These are phyloP conservation scores for Seira musarum DNA, from an alignment of 2,888 invertebrate genomes.

Conservation along the genomic window DNA sequence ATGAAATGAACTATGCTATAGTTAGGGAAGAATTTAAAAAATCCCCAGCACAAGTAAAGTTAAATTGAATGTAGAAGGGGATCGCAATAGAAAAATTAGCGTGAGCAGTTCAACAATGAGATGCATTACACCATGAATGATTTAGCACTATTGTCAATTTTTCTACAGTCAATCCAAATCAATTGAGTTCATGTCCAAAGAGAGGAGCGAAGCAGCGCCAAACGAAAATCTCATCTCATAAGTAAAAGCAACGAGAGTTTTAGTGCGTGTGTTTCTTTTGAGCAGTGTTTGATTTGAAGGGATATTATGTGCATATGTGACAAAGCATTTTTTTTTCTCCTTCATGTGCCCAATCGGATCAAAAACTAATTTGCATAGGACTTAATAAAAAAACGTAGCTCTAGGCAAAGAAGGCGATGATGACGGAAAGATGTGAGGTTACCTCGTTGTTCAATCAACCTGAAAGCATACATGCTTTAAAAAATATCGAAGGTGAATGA, in stretches of 20 bases:
- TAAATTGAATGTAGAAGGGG: too few relatives aligned
- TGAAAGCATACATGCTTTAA: constrained; percentile 25
- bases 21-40: too few relatives aligned
- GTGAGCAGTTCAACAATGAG: constrained; percentile 39
- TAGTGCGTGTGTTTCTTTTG: too few relatives aligned
- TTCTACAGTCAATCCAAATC: neutral
- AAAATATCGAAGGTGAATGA: constrained; percentile 20
- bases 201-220: too few relatives aligned
- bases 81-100: constrained; percentile 37
- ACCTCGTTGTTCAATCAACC: constrained; percentile 53
- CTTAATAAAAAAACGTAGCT: neutral
- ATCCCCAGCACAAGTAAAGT: too few relatives aligned
- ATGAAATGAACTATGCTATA: too few relatives aligned
- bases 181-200: neutral
- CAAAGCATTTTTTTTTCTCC: neutral
- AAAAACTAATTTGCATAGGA: neutral
- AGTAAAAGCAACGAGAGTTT: too few relatives aligned
- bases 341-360: neutral
- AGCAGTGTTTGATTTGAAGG: too few relatives aligned
- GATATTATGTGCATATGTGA: neutral
- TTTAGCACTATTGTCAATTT: constrained; percentile 48
- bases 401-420: neutral
- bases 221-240: too few relatives aligned
- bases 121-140: constrained; percentile 46
- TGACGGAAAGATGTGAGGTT: constrained; percentile 19